Evolutionary conservation across 2,888 invertebrate genomes (phyloP).

Genomic region (Lasioglossum morio): DNA sequence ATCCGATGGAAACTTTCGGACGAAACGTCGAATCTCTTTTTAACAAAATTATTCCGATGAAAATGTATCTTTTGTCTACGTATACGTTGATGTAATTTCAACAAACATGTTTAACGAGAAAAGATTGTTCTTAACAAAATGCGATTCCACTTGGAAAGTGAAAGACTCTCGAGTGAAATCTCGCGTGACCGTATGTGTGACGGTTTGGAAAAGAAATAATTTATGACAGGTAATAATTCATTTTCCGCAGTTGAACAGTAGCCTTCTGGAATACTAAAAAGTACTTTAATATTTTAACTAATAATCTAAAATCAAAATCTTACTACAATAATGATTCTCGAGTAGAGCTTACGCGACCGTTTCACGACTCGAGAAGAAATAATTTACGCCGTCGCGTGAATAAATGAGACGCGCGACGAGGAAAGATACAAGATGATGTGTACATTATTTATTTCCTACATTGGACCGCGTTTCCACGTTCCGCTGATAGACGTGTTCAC

Average conservation of each 20-base stretch:
- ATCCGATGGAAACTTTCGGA: slow-evolving; percentile 22
- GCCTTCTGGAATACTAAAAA: not conserved
- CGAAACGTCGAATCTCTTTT: slow-evolving; percentile 7
- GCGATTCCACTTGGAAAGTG: not conserved
- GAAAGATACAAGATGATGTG: slow-evolving; percentile 2
- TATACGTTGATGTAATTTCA: not conserved
- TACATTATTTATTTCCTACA: slow-evolving; percentile 28
- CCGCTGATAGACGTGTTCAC: slow-evolving; percentile 6
- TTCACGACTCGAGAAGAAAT: not conserved
- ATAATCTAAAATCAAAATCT: no score
- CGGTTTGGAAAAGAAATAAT: not conserved
- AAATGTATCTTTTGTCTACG: not conserved
- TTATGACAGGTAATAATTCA: not conserved
- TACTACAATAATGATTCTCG: not conserved
- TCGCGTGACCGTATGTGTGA: not conserved
- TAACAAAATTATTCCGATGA: not conserved
- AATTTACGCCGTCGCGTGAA: slow-evolving; percentile 11
- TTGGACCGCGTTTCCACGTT: slow-evolving; percentile 20
- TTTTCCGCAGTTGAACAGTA: not conserved
- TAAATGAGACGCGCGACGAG: not conserved
- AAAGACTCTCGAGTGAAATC: not conserved
- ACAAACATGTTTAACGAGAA: not conserved
- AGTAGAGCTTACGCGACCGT: not conserved
- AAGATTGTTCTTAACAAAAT: not conserved
- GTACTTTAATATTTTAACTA: not conserved